These are phyloP conservation scores for Phalera bucephala DNA, from an alignment of 2,888 invertebrate genomes.

Conservation along the genomic window DNA sequence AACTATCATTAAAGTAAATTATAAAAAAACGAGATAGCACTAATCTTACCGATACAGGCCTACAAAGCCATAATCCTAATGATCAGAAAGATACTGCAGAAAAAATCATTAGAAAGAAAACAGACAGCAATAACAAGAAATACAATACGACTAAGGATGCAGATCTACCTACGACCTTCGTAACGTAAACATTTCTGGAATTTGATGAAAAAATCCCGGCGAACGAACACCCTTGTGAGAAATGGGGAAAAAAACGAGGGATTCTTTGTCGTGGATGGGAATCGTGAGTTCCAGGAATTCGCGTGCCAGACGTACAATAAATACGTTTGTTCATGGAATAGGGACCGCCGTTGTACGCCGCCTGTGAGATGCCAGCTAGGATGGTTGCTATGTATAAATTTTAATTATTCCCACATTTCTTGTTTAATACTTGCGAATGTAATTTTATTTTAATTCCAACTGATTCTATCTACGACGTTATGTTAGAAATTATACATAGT, in stretches of 20 bases:
- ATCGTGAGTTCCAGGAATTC: slow-evolving; percentile 75
- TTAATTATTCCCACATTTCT: slow-evolving; percentile 27
- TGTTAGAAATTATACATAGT: too few species aligned
- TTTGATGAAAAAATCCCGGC: slow-evolving; percentile 60
- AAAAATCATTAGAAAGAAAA: neutral
- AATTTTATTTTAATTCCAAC: too few species aligned
- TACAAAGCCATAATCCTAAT: neutral
- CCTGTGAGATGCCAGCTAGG: slow-evolving; percentile 19
- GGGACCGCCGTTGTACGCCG: slow-evolving; percentile 44
- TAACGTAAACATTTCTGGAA: slow-evolving; percentile 73
- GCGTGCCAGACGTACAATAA: slow-evolving; percentile 68
- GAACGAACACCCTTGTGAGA: slow-evolving; percentile 69
- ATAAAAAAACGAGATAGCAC: too few species aligned
- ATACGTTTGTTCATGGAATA: slow-evolving; percentile 51
- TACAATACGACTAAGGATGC: slow-evolving; percentile 13
- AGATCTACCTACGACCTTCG: slow-evolving; percentile 58
- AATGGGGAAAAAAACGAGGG: slow-evolving; percentile 55
- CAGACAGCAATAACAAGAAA: slow-evolving; percentile 6
- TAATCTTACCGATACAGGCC: too few species aligned
- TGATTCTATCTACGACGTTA: too few species aligned
- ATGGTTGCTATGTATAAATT: slow-evolving; percentile 16
- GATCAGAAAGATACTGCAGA: neutral
- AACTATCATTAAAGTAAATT: too few species aligned
- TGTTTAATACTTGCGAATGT: too few species aligned
- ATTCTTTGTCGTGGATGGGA: slow-evolving; percentile 69